A percentile compares a stretch with the other conserved stretches of the same genome.
Evolutionary conservation across 2,113 vertebrate genomes (phyloP).

Genomic region (Elaphurus davidianus): DNA sequence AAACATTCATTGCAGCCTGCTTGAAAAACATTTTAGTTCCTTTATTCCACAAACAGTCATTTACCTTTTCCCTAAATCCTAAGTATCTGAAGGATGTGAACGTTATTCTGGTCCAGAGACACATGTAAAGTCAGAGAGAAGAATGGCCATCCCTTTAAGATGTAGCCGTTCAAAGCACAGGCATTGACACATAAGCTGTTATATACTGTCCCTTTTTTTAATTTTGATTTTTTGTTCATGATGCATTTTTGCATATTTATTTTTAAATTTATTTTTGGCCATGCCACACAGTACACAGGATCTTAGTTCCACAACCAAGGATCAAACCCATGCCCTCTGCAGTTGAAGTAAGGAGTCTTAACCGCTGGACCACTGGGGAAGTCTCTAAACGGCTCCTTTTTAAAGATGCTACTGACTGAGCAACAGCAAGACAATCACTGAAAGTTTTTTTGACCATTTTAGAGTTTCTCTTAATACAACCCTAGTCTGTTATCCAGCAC

Average conservation of each 20-base stretch:
- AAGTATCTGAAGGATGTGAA: not conserved
- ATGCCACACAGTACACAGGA: not conserved
- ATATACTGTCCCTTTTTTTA: not conserved
- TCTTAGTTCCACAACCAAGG: not conserved
- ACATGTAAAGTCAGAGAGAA: accelerated
- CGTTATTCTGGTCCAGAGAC: not conserved
- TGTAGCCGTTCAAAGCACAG: too few relatives aligned
- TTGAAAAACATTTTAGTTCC: not conserved
- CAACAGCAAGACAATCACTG: not conserved
- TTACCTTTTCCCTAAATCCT: not conserved
- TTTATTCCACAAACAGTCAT: not conserved
- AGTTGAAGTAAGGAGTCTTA: not conserved
- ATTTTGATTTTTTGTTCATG: not conserved
- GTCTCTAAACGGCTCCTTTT: not conserved
- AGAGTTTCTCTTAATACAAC: not conserved
- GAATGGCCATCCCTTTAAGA: not conserved
- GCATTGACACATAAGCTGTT: accelerated
- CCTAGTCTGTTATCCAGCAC: not conserved
- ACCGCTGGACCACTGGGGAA: not conserved
- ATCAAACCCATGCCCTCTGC: not conserved
- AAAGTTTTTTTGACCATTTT: not conserved
- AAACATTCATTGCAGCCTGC: not conserved
- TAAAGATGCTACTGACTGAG: not conserved
- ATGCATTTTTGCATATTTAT: not conserved
- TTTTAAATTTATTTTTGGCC: not conserved